phyloP scores from a whole-genome alignment of 2,797 vertebrate species.

The Pampus argenteus region DNA sequence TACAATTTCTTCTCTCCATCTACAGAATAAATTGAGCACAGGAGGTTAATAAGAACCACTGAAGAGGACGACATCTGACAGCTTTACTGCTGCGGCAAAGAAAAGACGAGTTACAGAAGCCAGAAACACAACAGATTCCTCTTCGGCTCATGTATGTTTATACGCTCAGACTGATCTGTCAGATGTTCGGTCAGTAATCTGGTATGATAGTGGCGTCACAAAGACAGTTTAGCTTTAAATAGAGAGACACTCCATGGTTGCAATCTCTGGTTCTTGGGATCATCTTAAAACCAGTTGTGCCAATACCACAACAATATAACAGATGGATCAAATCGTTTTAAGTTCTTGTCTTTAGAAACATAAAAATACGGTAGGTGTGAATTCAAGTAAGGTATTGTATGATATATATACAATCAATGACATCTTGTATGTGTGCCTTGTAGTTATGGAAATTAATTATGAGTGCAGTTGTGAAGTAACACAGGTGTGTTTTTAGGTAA shows the following conservation, averaged over 20 bases:
- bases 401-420: conserved; percentile 4
- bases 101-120: not conserved
- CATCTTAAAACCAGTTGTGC: conserved; percentile 35
- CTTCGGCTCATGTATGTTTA: conserved; percentile 3
- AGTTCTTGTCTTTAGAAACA: not conserved
- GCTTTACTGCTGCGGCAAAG: conserved; percentile 14
- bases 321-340: not conserved
- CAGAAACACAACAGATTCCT: not conserved
- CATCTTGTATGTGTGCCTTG: conserved; percentile 60
- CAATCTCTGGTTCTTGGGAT: conserved; percentile 33
- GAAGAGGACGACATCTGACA: conserved; percentile 7
- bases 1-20: conserved; percentile 1
- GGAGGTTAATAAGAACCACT: conserved; percentile 66
- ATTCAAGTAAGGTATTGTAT: conserved; percentile 2
- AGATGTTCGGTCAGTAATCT: not conserved
- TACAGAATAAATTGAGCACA: conserved; percentile 74
- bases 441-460: conserved; percentile 27
- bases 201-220: conserved; percentile 1
- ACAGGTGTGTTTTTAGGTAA: conserved; percentile 2
- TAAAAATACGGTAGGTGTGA: not conserved
- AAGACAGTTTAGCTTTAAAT: conserved; percentile 1
- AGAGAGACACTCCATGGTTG: conserved; percentile 12
- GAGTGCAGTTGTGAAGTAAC: conserved; percentile 16
- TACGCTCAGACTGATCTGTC: conserved; percentile 1
- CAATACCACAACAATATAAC: not conserved